These are phyloP conservation scores for Conistra vaccinii DNA, from an alignment of 2,888 invertebrate genomes.

Conservation along the genomic window DNA sequence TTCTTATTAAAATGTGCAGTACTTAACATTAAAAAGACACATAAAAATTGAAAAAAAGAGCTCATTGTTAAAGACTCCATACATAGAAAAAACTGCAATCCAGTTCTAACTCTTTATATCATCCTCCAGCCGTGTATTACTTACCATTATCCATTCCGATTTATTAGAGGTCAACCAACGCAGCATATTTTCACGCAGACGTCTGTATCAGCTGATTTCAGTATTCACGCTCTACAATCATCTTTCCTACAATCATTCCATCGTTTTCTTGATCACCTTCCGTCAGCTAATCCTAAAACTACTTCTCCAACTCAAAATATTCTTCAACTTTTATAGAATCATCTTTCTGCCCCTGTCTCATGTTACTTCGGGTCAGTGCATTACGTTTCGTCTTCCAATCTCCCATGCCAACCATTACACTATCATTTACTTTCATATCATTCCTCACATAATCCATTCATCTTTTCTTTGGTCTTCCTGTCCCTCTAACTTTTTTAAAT, in stretches of 20 bases:
- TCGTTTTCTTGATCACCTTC: not conserved
- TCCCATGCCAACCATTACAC: too few species aligned
- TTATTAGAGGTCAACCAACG: not conserved
- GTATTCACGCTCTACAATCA: not conserved
- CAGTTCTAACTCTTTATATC: not conserved
- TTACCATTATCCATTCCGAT: fast-evolving
- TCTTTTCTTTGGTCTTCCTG: too few species aligned
- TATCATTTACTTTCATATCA: too few species aligned
- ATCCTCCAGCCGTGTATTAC: not conserved
- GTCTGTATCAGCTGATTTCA: not conserved
- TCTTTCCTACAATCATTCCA: not conserved
- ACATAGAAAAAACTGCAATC: not conserved
- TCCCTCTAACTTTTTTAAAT: too few species aligned
- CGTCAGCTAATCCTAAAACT: not conserved
- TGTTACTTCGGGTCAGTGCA: too few species aligned
- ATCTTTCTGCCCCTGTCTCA: too few species aligned
- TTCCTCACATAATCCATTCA: too few species aligned
- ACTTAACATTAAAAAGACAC: not conserved
- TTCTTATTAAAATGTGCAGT: slow-evolving; percentile 32
- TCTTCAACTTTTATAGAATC: too few species aligned
- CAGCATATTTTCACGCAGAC: not conserved
- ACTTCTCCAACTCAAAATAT: not conserved
- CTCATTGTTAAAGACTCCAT: not conserved
- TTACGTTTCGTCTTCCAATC: too few species aligned
- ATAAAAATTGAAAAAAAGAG: not conserved